These are phyloP conservation scores for Phacellophora camtschatica DNA, from an alignment of 30 jellyfish, hydroid and myxozoan genomes.

Conservation along the genomic window DNA sequence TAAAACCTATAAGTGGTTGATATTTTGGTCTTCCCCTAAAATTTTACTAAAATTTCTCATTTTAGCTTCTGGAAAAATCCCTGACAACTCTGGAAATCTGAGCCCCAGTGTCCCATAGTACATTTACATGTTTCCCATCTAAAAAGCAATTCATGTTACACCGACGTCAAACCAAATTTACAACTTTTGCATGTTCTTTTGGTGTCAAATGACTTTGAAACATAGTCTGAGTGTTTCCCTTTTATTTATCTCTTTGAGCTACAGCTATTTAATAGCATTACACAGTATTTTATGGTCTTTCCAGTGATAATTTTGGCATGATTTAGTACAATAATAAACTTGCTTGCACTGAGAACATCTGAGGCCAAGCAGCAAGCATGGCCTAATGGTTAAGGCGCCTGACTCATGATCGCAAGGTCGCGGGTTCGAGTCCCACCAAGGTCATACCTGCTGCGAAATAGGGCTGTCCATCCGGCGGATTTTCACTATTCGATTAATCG, in stretches of 20 bases:
- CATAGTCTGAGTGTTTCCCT: not conserved
- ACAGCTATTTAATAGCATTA: conserved; percentile 1
- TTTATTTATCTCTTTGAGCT: not conserved
- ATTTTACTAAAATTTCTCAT: not conserved
- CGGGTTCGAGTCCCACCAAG: too few relatives aligned
- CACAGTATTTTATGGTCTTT: conserved; percentile 13
- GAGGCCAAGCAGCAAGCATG: too few relatives aligned
- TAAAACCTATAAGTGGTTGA: not conserved
- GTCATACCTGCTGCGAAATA: too few relatives aligned
- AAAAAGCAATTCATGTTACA: not conserved
- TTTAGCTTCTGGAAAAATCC: not conserved
- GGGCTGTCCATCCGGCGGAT: too few relatives aligned
- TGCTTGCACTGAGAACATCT: conserved; percentile 25
- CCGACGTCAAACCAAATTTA: conserved; percentile 7
- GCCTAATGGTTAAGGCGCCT: too few relatives aligned
- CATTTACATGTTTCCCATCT: not conserved
- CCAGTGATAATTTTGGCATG: not conserved
- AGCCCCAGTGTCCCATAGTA: conserved; percentile 28
- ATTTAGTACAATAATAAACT: not conserved
- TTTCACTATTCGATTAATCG: too few relatives aligned
- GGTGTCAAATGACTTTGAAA: conserved; percentile 27
- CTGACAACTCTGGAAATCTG: not conserved
- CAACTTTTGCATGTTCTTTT: conserved; percentile 10
- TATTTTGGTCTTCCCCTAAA: conserved; percentile 3
- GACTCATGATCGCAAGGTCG: too few relatives aligned